Conservation (phyloP, 2,888 invertebrate genomes). For the Callimorpha dominula region DNA sequence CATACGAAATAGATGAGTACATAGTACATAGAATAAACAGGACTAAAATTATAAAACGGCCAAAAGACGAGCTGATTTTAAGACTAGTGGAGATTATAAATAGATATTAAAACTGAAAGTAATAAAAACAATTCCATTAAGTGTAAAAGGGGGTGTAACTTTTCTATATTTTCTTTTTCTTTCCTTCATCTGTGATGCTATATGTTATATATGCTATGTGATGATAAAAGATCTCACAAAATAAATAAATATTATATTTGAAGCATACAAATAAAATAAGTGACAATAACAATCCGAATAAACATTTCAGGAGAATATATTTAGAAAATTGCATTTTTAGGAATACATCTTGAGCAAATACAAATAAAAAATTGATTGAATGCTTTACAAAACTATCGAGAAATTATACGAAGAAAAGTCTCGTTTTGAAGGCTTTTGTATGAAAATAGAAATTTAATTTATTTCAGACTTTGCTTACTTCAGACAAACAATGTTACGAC, state of each 20-base stretch:
- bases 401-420: neutral
- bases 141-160: too few relatives aligned
- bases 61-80: too few relatives aligned
- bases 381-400: slow-evolving; percentile 1
- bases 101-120: neutral
- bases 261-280: neutral
- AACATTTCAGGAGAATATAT: neutral
- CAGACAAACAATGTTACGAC: neutral
- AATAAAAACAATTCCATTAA: neutral
- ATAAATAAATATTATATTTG: neutral
- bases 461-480: neutral
- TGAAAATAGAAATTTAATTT: neutral
- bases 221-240: neutral
- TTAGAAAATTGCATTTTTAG: neutral
- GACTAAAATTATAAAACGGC: too few relatives aligned
- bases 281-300: neutral
- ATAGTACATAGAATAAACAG: neutral
- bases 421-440: neutral
- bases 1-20: neutral
- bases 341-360: slow-evolving; percentile 3
- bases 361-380: slow-evolving; percentile 13
- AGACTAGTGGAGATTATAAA: neutral
- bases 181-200: too few relatives aligned
- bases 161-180: too few relatives aligned
- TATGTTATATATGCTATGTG: too few relatives aligned